phyloP scores from a whole-genome alignment of 2,797 vertebrate genomes.

The Erethizon dorsatum region DNA sequence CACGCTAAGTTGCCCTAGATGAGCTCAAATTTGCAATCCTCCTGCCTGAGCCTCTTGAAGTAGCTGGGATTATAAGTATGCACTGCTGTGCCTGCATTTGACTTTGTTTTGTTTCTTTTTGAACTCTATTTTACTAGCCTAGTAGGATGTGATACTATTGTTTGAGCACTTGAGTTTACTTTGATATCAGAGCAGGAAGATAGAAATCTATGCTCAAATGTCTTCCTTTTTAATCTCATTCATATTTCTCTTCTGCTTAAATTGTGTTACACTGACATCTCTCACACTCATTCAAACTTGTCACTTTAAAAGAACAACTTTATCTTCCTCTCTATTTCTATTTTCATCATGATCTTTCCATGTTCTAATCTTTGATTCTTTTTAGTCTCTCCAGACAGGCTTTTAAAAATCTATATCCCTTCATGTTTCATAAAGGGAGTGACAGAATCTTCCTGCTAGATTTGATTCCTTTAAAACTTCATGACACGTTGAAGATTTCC shows the following conservation, averaged over 20 bases:
- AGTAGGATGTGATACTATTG: neutral
- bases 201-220: neutral
- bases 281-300: neutral
- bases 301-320: neutral
- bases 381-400: neutral
- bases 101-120: neutral
- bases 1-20: neutral
- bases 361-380: neutral
- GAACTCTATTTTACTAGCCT: neutral
- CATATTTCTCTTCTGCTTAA: neutral
- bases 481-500: constrained; percentile 5
- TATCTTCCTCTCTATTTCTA: neutral
- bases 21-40: neutral
- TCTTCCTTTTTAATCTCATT: constrained; percentile 1
- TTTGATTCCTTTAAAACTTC: constrained; percentile 57
- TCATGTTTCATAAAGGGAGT: neutral
- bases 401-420: constrained; percentile 7
- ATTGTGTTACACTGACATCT: neutral
- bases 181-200: neutral
- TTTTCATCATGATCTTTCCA: constrained; percentile 26
- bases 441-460: constrained; percentile 10
- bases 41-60: neutral
- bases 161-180: neutral
- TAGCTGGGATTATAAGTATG: neutral
- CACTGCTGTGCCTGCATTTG: neutral